These are phyloP conservation scores for Euleptes europaea DNA, from an alignment of 2,113 vertebrate genomes.

Conservation along the genomic window DNA sequence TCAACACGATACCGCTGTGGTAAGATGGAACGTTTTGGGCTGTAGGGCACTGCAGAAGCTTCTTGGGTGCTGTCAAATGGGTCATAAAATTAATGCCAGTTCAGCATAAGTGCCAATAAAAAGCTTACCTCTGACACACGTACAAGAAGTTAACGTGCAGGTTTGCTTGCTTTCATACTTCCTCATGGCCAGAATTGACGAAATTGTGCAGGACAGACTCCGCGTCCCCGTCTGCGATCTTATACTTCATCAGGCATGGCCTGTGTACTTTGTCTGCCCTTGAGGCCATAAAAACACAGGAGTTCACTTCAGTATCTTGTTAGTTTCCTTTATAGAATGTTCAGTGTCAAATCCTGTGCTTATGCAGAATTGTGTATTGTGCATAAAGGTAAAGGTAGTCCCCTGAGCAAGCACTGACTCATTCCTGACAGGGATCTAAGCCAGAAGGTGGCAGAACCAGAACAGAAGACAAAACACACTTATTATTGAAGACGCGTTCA, in stretches of 20 bases:
- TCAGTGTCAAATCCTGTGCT: not conserved
- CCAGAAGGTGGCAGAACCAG: no score
- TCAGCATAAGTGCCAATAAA: not conserved
- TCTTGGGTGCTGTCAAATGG: not conserved
- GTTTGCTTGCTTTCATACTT: not conserved
- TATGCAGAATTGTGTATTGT: not conserved
- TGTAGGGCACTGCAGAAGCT: not conserved
- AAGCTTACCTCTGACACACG: not conserved
- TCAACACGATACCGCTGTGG: constrained; percentile 77
- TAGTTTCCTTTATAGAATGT: no score
- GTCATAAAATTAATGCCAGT: not conserved
- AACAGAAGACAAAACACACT: no score
- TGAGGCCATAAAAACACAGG: not conserved
- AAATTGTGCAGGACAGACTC: not conserved
- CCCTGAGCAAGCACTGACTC: no score
- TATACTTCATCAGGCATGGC: not conserved
- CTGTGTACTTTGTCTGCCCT: not conserved
- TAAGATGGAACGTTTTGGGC: constrained; percentile 59
- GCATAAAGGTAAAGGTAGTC: no score
- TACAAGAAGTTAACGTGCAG: not conserved
- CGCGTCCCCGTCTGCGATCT: not conserved
- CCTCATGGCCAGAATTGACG: not conserved
- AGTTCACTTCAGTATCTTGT: not conserved
- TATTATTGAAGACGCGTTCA: no score
- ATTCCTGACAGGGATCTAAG: no score